phyloP scores from a whole-genome alignment of 2,888 invertebrate genomes.

The Litoditis marina region DNA sequence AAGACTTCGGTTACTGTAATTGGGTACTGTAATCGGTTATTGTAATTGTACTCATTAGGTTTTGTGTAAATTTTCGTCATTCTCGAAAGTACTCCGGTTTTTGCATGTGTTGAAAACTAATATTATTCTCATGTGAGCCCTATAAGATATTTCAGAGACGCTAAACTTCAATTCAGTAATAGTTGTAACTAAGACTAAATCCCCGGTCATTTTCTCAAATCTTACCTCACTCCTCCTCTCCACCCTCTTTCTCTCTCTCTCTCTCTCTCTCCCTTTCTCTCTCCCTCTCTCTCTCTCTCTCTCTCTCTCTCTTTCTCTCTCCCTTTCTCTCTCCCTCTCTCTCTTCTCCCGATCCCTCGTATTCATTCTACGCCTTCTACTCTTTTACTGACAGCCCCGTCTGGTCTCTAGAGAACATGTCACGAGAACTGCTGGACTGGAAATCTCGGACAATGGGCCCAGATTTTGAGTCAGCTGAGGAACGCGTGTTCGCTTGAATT shows the following conservation, averaged over 20 bases:
- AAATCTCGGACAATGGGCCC: too few relatives aligned
- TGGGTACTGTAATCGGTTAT: neutral
- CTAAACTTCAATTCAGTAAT: neutral
- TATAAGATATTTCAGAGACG: too few relatives aligned
- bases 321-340: neutral
- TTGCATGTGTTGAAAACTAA: too few relatives aligned
- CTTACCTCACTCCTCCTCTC: neutral
- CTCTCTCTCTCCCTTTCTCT: slow-evolving; percentile 1
- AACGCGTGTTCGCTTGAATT: too few relatives aligned
- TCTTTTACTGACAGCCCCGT: neutral
- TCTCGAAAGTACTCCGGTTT: too few relatives aligned
- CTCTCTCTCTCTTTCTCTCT: neutral
- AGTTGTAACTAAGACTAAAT: neutral
- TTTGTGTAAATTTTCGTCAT: too few relatives aligned
- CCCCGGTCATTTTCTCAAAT: neutral
- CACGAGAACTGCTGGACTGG: too few relatives aligned
- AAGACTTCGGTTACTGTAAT: slow-evolving; percentile 19
- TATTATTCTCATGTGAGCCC: too few relatives aligned
- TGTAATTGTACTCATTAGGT: too few relatives aligned
- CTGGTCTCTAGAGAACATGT: too few relatives aligned
- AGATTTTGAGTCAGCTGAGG: too few relatives aligned
- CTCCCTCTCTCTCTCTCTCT: slow-evolving; percentile 3
- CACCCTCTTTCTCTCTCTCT: slow-evolving; percentile 10
- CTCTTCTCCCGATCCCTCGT: too few relatives aligned
- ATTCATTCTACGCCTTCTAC: neutral